Evolutionary conservation across 2,888 invertebrate genomes (phyloP).

Genomic region (Spisula subtruncata): DNA sequence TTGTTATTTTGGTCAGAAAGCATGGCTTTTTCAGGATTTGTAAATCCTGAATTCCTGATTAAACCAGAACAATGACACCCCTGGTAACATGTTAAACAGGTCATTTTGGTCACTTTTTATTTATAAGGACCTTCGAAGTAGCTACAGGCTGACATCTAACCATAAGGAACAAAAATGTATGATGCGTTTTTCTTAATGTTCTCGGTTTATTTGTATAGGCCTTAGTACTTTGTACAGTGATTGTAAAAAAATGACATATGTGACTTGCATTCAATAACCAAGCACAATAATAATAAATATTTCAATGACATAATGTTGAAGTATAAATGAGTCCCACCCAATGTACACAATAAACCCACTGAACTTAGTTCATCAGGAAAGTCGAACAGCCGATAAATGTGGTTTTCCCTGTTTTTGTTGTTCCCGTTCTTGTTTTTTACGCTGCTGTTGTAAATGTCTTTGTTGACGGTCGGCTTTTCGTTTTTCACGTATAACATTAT

Average conservation of each 20-base stretch:
- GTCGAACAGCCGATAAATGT: slow-evolving; percentile 80
- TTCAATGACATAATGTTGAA: background rate
- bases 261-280: background rate
- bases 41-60: no score
- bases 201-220: no score
- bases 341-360: background rate
- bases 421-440: slow-evolving; percentile 81
- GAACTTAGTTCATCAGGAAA: slow-evolving; percentile 74
- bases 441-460: slow-evolving; percentile 80
- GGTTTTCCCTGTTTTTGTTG: slow-evolving; percentile 69
- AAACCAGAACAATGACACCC: no score
- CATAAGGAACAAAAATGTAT: no score
- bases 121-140: no score
- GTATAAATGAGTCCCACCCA: background rate
- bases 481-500: slow-evolving; percentile 83
- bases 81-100: no score
- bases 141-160: no score
- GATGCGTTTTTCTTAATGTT: no score
- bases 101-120: no score
- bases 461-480: slow-evolving; percentile 80
- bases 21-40: no score
- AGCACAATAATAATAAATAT: background rate
- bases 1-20: no score
- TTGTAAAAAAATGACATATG: background rate
- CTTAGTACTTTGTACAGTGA: no score